Base-by-base conservation (phyloP, 2,888 invertebrate species). In the Formica aserva region DNA sequence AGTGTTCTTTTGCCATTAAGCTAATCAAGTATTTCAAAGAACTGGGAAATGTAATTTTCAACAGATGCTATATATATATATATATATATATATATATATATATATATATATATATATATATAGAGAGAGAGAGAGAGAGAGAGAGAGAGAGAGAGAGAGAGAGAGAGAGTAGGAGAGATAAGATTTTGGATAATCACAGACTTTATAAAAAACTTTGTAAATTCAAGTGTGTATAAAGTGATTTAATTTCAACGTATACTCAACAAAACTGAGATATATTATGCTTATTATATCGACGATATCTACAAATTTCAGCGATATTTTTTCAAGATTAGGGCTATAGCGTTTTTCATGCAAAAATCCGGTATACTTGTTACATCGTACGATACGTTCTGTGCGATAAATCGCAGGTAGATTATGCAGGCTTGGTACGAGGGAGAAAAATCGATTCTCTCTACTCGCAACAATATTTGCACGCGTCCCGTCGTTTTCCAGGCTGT, bases 401-500 rank as follows among this genome's bases (percentile, higher is more conserved):
- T 66, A 66, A 77, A 67, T 77, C 38, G 52, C 38, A 41, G 71
- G 41, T 78, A 13, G 57, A 71, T 71, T 71, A 71, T 8, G 41
- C 57, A 22, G 15, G 32, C 41, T 13, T 35, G 15, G 26, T 8
- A 1, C n/a, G 48, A 48, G n/a, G 48, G 48, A 48, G 48, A 18
- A n/a, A 48, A n/a, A n/a, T 48, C 48, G 48, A 48, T 48, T 3
- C 45, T 48, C n/a, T 48, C 48, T 48, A 18, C 48, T 41, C 22
- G 22, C 38, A 15, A 41, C 18, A 45, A 18, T 22, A 57, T 11
- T n/a, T n/a, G 15, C 32, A 13, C 65, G 9, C 52, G 32, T 57
- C 48, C 32, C 65, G 52, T 41, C 83, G 87, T 87, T 88, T 87
- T 87, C 86, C 87, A 90, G 75, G 84, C 86, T 86, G 83, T 85